phyloP scores from a whole-genome alignment of 1,140 invertebrate genomes.

The Hyphantria cunea region DNA sequence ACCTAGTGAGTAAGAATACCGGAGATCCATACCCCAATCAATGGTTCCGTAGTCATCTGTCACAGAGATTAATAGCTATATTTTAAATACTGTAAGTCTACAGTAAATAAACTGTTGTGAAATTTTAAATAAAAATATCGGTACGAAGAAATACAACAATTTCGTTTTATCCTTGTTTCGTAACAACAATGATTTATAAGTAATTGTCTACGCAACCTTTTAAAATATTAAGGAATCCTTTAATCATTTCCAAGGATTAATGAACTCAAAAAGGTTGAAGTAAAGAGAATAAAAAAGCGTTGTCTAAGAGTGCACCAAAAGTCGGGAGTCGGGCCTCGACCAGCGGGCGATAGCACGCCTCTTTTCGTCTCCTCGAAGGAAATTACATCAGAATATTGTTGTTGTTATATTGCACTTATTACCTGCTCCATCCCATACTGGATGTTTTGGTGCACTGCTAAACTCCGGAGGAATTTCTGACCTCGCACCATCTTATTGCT shows the following conservation, averaged over 20 bases:
- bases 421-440: constrained; percentile 17
- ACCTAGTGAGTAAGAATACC: too few species aligned
- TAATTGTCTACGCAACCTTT: not conserved
- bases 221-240: not conserved
- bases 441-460: constrained; percentile 10
- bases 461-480: constrained; percentile 27
- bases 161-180: not conserved
- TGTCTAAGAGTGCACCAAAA: constrained; percentile 30
- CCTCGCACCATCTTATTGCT: constrained; percentile 7
- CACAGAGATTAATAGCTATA: too few species aligned
- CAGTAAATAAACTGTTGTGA: too few species aligned
- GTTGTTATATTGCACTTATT: constrained; percentile 41
- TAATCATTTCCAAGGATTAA: constrained; percentile 17
- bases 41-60: too few species aligned
- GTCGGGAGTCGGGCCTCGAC: constrained; percentile 11
- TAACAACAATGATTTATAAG: not conserved
- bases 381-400: constrained; percentile 47
- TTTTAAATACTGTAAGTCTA: too few species aligned
- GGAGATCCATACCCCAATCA: too few species aligned
- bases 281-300: constrained; percentile 40
- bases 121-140: too few species aligned
- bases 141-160: not conserved
- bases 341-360: constrained; percentile 7
- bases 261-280: constrained; percentile 19
- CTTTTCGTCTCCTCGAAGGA: constrained; percentile 33